Evolutionary conservation across 2,113 vertebrate genomes (phyloP), one percentile per base, ranked within the genome.

Genomic region (Diadophis punctatus): DNA sequence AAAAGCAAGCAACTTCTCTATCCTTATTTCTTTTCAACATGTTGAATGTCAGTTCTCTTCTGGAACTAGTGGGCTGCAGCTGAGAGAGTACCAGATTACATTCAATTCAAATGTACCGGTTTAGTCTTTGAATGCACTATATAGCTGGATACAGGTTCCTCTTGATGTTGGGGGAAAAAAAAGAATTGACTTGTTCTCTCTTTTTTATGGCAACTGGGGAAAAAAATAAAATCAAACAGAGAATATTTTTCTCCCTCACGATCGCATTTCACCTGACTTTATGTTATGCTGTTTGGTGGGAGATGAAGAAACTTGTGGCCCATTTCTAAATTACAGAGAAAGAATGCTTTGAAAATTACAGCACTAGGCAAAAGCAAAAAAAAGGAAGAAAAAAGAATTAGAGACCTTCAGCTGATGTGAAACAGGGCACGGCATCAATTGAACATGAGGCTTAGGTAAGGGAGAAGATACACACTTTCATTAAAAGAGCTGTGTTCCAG

Each of bases 1-100:
- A 74, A 80, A 88, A 68, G 90, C 74, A 95, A 91, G 4, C 6
- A 87, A 39, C n/a, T 88, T 8, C 84, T 90, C 22, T 10, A 56
- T 56, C 91, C 16, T 68, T 30, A 49, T 25, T 93, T 85, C 86
- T 92, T 93, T 68, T 51, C 87, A 89, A 91, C 48, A 52, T 23
- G 63, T 8, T 14, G 14, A n/a, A 56, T 90, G 74, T 89, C 74
- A 9, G 22, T n/a, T 25, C 46, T 90, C 60, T 85, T 68, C 90
- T 51, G 91, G 55, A 90, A 27, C 18, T 12, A 1, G 0, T 34
- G 91, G 74, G 86, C 48, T 80, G 49, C 55, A 58, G 22, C 22
- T 18, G 39, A 89, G 39, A 89, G 53, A 25, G 55, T 92, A 93
- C 51, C 52, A 94, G 86, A 63, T 25, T 68, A 86, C 55, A 63